Evolutionary conservation across 2,797 vertebrate genomes (phyloP).

Genomic region (Silurus lanzhouensis): DNA sequence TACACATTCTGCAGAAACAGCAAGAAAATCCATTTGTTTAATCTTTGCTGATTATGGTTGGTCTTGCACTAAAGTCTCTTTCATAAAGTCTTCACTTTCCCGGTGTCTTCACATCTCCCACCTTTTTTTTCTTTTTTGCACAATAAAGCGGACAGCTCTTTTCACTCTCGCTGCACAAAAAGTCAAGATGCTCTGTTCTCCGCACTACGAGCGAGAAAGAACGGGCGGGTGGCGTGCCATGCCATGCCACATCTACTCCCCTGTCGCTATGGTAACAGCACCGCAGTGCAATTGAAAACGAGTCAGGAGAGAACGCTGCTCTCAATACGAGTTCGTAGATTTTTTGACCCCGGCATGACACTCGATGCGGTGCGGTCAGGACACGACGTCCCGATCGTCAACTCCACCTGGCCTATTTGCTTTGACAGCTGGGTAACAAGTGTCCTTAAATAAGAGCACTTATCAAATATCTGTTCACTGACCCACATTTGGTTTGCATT

Average conservation of each 20-base stretch:
- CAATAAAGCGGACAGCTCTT: constrained; percentile 27
- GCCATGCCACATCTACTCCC: constrained; percentile 25
- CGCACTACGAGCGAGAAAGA: constrained; percentile 4
- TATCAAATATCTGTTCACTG: background rate
- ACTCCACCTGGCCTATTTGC: background rate
- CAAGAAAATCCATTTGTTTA: background rate
- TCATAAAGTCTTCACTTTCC: background rate
- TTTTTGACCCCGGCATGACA: background rate
- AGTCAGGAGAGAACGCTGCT: constrained; percentile 33
- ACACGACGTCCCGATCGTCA: constrained; percentile 14
- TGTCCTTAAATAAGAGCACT: background rate
- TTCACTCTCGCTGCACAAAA: constrained; percentile 25
- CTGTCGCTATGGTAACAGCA: constrained; percentile 55
- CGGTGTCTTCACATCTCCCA: background rate
- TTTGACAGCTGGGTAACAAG: constrained; percentile 23
- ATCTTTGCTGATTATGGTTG: background rate
- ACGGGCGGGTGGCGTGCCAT: background rate
- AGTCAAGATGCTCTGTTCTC: constrained; percentile 31
- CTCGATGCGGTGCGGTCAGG: constrained; percentile 15
- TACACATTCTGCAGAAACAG: background rate
- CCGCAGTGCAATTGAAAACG: constrained; percentile 36
- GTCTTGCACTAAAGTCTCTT: background rate
- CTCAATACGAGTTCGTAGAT: constrained; percentile 40
- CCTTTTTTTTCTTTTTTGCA: background rate
- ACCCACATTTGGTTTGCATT: background rate